Evolutionary conservation across 1,140 invertebrate genomes (phyloP), one percentile per base, ranked within the genome.

Genomic region (Ephestia elutella): DNA sequence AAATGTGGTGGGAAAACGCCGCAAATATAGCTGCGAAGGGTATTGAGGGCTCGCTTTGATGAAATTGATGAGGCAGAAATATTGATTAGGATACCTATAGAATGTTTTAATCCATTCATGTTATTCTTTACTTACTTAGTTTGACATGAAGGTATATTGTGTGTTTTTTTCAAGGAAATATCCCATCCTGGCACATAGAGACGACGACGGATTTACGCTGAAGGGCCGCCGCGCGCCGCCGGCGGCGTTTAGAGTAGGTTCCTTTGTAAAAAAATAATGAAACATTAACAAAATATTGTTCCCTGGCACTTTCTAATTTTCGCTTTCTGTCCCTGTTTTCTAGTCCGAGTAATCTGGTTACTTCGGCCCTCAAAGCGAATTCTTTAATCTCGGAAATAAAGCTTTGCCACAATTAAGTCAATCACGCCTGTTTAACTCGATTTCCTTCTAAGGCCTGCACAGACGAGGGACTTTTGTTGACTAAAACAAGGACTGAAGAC

Each of bases 361-460:
- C 51, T 55, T 54, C 63, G 67, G 54, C 54, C 62, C 70, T 55
- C 51, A 66, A 70, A 61, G 59, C 57, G 21, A 66, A 70, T 76
- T 75, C 68, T 78, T 80, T 78, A 78, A 85, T 80, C 77, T 78
- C 57, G 63, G 57, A 77, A 78, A 77, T 82, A 78, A 82, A 75
- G 70, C 68, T 75, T 68, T 64, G 63, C 65, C 69, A 73, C 70
- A 82, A 82, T 86, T 80, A 81, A 84, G 82, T 82, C 78, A 86
- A 86, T 84, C 80, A 84, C 78, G 80, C 70, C 71, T 86, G 74
- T 77, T 84, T 82, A 84, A 84, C 76, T 86, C 73, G 75, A 86
- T 86, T 86, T 84, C 74, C 76, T 77, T 80, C 80, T 75, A 81
- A 25, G 21, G 21, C 21, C 21, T 3, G 21, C 7, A 7, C 21